A percentile compares a stretch with the other conserved stretches of the same genome.
phyloP scores from a whole-genome alignment of 2,797 vertebrate species.

The Eulemur rubriventer region DNA sequence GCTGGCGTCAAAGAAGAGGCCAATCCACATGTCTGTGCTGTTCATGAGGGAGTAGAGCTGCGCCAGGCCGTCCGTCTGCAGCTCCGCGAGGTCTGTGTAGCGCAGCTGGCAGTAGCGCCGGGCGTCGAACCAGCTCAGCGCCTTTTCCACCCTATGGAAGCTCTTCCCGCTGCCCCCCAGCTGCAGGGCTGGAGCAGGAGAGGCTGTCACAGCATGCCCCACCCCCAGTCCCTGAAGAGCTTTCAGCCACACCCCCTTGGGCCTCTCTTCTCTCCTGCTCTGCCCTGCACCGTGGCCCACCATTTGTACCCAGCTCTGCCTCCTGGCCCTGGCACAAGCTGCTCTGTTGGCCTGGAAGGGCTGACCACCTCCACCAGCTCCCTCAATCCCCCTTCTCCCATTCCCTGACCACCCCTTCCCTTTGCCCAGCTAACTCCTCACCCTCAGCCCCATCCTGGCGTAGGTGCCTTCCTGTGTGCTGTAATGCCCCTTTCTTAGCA shows the following conservation, averaged over 20 bases:
- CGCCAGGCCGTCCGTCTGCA: accelerated
- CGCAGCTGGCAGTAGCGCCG: background rate
- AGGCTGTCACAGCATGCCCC: background rate
- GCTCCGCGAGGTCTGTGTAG: background rate
- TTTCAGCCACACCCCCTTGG: background rate
- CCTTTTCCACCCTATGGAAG: background rate
- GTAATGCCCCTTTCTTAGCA: background rate
- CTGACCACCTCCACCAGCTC: background rate
- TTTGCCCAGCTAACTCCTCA: too few relatives aligned
- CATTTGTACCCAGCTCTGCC: background rate
- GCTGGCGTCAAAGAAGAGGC: slow-evolving; percentile 14
- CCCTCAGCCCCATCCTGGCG: background rate
- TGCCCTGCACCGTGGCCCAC: background rate
- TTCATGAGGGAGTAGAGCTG: background rate
- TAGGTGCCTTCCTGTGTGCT: background rate
- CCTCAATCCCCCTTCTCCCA: background rate
- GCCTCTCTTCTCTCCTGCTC: background rate
- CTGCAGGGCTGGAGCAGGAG: slow-evolving; percentile 1
- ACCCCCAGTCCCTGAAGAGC: background rate
- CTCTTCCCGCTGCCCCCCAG: background rate
- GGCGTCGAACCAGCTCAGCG: slow-evolving; percentile 22
- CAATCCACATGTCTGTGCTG: background rate
- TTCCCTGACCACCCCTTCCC: background rate
- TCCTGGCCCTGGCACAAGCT: background rate
- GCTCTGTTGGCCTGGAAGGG: background rate